These are phyloP conservation scores for Pemphredon lugubris DNA, from an alignment of 2,888 invertebrate species.

Conservation along the genomic window DNA sequence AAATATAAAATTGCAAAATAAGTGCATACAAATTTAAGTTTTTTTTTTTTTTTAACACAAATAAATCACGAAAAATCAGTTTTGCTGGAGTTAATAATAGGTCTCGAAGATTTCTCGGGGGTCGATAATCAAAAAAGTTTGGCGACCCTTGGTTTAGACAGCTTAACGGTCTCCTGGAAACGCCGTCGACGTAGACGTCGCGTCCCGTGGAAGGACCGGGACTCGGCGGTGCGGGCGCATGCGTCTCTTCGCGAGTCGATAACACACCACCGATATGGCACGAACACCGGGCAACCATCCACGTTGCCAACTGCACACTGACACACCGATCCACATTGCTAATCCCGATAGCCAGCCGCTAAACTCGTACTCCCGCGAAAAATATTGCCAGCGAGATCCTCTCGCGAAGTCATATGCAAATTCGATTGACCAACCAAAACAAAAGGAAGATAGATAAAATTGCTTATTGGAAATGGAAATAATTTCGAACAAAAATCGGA, in stretches of 20 bases:
- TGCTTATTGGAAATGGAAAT: too few relatives aligned
- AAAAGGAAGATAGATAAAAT: too few relatives aligned
- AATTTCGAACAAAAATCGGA: too few relatives aligned
- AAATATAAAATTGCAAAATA: too few relatives aligned
- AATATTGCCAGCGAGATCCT: neutral
- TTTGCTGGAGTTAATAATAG: too few relatives aligned
- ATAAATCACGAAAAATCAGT: too few relatives aligned
- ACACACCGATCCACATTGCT: slow-evolving; percentile 52
- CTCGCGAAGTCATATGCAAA: neutral
- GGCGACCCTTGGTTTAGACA: slow-evolving; percentile 54
- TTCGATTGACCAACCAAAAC: too few relatives aligned
- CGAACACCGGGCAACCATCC: slow-evolving; percentile 43
- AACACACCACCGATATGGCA: slow-evolving; percentile 57
- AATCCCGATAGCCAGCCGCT: slow-evolving; percentile 29
- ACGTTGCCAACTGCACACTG: slow-evolving; percentile 55
- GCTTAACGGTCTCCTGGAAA: slow-evolving; percentile 49
- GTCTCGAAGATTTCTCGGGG: too few relatives aligned
- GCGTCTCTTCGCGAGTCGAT: slow-evolving; percentile 60
- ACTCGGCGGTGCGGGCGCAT: slow-evolving; percentile 49
- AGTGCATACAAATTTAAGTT: too few relatives aligned
- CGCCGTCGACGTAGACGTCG: slow-evolving; percentile 33
- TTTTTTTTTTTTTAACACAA: too few relatives aligned
- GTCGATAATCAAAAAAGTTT: too few relatives aligned
- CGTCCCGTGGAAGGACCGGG: slow-evolving; percentile 43
- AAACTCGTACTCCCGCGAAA: neutral